Evolutionary conservation across 2,113 vertebrate genomes (phyloP).

Genomic region (Fukomys damarensis): DNA sequence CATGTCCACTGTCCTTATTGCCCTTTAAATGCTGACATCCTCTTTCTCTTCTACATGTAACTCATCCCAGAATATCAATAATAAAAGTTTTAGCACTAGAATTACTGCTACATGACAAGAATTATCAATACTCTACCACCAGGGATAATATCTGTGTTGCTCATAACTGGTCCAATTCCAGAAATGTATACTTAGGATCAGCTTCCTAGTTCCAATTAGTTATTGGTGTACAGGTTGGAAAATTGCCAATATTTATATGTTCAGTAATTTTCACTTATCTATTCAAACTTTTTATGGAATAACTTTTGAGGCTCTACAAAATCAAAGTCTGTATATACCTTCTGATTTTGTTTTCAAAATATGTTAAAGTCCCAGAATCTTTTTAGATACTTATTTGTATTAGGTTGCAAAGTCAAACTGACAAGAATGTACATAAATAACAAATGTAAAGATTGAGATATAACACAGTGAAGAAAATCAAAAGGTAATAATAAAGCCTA

Average conservation of each 20-base stretch:
- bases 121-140: not conserved
- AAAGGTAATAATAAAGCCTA: not conserved
- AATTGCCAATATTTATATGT: not conserved
- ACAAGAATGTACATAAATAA: not conserved
- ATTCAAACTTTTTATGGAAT: not conserved
- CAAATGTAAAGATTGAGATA: not conserved
- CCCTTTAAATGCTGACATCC: not conserved
- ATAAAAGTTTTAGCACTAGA: not conserved
- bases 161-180: not conserved
- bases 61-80: not conserved
- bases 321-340: not conserved
- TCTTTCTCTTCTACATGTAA: not conserved
- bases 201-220: not conserved
- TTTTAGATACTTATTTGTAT: constrained; percentile 20
- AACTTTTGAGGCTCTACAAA: not conserved
- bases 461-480: not conserved
- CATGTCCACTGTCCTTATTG: not conserved
- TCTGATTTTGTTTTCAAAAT: not conserved
- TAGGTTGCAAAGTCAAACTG: not conserved
- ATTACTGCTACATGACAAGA: not conserved
- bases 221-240: not conserved
- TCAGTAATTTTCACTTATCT: not conserved
- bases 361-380: not conserved
- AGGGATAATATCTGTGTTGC: not conserved
- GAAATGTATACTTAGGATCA: not conserved